Evolutionary conservation across 2,888 invertebrate species (phyloP), one percentile per base, ranked within the genome.

Genomic region (Sphaerophoria taeniata): DNA sequence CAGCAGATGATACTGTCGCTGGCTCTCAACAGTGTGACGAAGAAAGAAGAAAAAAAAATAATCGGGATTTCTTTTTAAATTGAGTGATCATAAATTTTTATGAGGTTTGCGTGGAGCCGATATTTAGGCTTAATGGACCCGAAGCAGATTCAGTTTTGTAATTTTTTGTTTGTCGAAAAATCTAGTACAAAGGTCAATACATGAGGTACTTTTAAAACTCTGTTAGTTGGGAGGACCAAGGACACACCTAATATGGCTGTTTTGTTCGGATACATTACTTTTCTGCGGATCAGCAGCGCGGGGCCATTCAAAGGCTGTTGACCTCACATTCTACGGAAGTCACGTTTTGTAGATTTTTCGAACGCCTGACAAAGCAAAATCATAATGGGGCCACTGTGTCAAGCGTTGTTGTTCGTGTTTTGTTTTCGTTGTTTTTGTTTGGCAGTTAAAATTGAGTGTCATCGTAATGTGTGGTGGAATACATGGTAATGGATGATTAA

Each of bases 71-170:
- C 61, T 69, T 85, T 85, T 85, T 81, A 81, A 81, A 85, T 85
- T 81, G 85, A 84, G 79, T 81, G 85, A 85, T 81, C 80, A 85
- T 85, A 85, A 85, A 85, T 80, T 85, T 85, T 85, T 85, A 85
- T 77, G 85, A 77, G 81, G 81, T 80, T 85, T 85, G 85, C 70
- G 81, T 85, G 81, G 85, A 85, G 85, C 85, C 85, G 76, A 80
- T 84, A 84, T 84, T 84, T 84, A 84, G 81, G 73, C 85, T 81
- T 85, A 85, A 85, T 85, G 81, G 85, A 77, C 85, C 80, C 73
- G 70, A 85, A 85, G 72, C 85, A 85, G 76, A 85, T 77, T 85
- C 73, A 53, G 43, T 33, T 81, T 58, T 36, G 72, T 65, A 33
- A 49, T 61, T 61, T 47, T 16, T 24, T 36, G 16, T 33, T 53